Evolutionary conservation across 1,140 invertebrate species (phyloP).

Genomic region (Camponotus pennsylvanicus): DNA sequence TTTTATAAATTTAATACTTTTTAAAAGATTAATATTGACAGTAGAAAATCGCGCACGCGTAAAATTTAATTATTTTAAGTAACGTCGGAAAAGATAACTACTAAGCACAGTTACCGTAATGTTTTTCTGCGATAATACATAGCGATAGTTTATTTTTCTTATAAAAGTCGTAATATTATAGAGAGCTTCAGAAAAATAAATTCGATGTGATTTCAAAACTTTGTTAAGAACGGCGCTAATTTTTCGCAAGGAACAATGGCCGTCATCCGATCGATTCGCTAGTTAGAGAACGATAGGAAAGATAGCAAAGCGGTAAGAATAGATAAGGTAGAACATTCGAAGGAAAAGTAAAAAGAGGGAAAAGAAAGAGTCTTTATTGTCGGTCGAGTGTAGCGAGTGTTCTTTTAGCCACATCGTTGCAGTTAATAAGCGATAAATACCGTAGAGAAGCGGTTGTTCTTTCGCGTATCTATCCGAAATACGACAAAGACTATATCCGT

Average conservation of each 20-base stretch:
- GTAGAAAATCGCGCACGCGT: background rate
- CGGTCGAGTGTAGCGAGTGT: constrained; percentile 54
- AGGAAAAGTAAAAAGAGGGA: constrained; percentile 16
- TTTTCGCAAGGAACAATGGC: constrained; percentile 20
- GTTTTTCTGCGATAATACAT: constrained; percentile 1
- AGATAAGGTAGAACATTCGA: constrained; percentile 53
- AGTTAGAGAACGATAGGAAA: constrained; percentile 50
- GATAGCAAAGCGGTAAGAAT: constrained; percentile 48
- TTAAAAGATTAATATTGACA: constrained; percentile 29
- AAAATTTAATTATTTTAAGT: constrained; percentile 36
- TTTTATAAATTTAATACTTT: constrained; percentile 17
- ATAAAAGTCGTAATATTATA: background rate
- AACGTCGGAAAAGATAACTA: background rate
- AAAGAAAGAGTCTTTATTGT: constrained; percentile 52
- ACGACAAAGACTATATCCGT: constrained; percentile 42
- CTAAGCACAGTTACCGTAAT: background rate
- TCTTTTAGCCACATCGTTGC: constrained; percentile 63
- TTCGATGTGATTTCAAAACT: constrained; percentile 23
- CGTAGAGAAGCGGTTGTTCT: constrained; percentile 37
- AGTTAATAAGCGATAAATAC: constrained; percentile 71
- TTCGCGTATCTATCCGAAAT: constrained; percentile 27
- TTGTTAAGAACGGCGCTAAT: constrained; percentile 16
- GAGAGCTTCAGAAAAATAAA: constrained; percentile 22
- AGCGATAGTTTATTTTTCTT: constrained; percentile 3
- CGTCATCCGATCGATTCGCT: constrained; percentile 22